phyloP scores from a whole-genome alignment of 2,797 vertebrate species.

The Molothrus aeneus region DNA sequence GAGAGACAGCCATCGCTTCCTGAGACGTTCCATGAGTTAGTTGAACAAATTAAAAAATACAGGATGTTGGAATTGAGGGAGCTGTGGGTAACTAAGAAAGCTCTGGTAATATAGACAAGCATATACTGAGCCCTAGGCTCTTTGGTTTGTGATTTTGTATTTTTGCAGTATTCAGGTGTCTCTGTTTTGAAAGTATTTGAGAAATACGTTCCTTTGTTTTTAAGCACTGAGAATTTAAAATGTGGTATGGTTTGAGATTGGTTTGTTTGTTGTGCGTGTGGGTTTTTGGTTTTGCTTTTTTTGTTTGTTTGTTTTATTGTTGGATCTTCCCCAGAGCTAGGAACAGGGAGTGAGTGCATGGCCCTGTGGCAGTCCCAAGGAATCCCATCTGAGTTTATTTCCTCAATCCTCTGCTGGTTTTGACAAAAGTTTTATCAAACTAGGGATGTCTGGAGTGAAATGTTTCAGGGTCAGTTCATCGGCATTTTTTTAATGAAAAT shows the following conservation, averaged over 20 bases:
- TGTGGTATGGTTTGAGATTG: not conserved
- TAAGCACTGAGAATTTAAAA: not conserved
- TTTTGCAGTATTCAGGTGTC: not conserved
- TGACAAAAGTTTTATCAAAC: not conserved
- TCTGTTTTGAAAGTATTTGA: not conserved
- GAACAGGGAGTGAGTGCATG: not conserved
- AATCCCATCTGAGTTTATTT: not conserved
- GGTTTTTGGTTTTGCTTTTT: accelerated
- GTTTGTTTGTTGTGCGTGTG: not conserved
- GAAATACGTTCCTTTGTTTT: not conserved
- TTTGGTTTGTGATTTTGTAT: not conserved
- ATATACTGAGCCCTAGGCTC: not conserved
- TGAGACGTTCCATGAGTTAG: not conserved
- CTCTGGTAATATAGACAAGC: not conserved
- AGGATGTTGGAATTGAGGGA: not conserved
- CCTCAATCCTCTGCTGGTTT: not conserved
- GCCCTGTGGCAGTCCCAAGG: not conserved
- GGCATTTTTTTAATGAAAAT: conserved; percentile 1
- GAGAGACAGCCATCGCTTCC: not conserved
- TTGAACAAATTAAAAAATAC: not conserved
- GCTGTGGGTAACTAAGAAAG: not conserved
- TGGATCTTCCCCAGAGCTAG: not conserved
- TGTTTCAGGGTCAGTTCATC: not conserved
- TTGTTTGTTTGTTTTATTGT: not conserved
- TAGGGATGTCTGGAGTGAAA: not conserved